Conservation (phyloP, 2,113 vertebrate genomes). For the Brevimyrus niger region DNA sequence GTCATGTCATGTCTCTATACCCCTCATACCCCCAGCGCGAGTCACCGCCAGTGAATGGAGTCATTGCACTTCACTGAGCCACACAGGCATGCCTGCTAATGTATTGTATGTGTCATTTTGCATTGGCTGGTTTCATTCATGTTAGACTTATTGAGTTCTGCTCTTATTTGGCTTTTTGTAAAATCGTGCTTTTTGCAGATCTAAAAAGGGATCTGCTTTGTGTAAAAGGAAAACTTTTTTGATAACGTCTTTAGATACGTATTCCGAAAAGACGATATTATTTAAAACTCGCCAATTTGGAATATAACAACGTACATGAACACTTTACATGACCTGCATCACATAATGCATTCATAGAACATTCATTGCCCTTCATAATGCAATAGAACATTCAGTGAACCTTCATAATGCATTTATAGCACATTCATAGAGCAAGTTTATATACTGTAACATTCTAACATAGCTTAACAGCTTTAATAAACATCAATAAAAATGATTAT, state of each 20-base stretch:
- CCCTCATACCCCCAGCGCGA: neutral
- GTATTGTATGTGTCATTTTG: neutral
- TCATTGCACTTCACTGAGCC: neutral
- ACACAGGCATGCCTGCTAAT: neutral
- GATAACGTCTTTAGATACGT: neutral
- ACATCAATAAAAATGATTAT: neutral
- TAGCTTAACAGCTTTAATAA: neutral
- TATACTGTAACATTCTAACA: neutral
- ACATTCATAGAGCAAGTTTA: neutral
- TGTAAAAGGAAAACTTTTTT: neutral
- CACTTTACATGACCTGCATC: neutral
- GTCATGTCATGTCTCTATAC: neutral
- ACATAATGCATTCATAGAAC: neutral
- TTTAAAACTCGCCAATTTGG: neutral
- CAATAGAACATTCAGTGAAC: neutral
- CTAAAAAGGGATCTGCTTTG: neutral
- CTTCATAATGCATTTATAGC: neutral
- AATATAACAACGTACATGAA: neutral
- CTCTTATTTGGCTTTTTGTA: neutral
- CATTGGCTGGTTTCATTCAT: neutral
- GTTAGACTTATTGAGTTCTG: neutral
- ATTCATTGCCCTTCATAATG: neutral
- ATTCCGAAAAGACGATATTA: neutral
- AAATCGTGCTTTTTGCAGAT: neutral
- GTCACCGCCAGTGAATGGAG: neutral